A percentile compares a stretch with the other conserved stretches of the same genome.
phyloP scores from a whole-genome alignment of 1,140 invertebrate species.

The Neotoxoptera formosana region DNA sequence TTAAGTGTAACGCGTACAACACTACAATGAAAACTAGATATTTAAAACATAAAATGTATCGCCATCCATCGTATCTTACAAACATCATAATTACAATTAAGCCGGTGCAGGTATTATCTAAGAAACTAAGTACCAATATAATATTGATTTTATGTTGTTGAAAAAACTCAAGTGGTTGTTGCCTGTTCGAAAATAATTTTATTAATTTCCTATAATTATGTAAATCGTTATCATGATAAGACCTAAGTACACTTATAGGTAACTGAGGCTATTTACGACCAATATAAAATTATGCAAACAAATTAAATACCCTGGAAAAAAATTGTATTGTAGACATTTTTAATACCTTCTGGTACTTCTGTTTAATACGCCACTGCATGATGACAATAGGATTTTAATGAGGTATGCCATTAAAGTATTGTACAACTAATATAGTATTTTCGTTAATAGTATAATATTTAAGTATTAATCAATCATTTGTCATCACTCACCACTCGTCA shows the following conservation, averaged over 20 bases:
- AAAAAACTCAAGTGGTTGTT: neutral
- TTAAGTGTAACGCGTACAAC: neutral
- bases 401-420: neutral
- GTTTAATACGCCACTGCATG: neutral
- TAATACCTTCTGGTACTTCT: slow-evolving; percentile 12
- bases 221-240: neutral
- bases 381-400: neutral
- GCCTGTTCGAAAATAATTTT: neutral
- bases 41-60: neutral
- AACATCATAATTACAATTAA: neutral
- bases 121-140: neutral
- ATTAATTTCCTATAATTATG: neutral
- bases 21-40: neutral
- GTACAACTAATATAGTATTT: slow-evolving; percentile 10
- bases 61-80: neutral
- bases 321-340: neutral
- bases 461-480: slow-evolving; percentile 51
- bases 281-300: neutral
- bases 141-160: neutral
- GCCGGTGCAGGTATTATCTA: neutral
- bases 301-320: neutral
- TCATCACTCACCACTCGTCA: neutral
- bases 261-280: neutral
- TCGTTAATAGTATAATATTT: neutral
- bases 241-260: neutral